Conservation (phyloP, 2,113 vertebrate genomes). For the human region DNA sequence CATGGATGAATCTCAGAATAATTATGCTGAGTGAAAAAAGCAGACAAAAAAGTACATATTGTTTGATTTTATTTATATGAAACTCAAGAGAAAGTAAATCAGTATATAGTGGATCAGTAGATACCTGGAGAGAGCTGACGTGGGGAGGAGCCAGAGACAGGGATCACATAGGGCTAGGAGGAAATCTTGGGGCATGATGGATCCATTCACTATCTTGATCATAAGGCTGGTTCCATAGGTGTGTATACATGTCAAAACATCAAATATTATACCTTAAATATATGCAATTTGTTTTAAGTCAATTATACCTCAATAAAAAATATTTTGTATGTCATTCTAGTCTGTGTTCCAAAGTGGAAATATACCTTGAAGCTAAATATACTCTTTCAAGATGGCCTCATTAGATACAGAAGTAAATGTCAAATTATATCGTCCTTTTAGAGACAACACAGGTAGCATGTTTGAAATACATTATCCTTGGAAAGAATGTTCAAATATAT, state of each 20-base stretch:
- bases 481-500: neutral
- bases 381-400: neutral
- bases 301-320: neutral
- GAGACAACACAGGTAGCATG: neutral
- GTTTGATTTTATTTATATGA: neutral
- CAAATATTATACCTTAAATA: neutral
- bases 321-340: neutral
- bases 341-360: neutral
- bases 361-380: neutral
- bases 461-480: neutral
- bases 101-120: neutral
- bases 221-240: neutral
- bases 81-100: neutral
- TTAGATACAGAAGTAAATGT: neutral
- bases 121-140: neutral
- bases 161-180: neutral
- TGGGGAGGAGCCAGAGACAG: neutral
- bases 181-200: neutral
- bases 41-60: neutral
- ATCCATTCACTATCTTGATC: neutral
- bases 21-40: neutral
- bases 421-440: neutral
- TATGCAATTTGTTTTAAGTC: neutral
- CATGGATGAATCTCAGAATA: neutral
- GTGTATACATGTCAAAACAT: neutral